A percentile compares a stretch with the other conserved stretches of the same genome.
These are phyloP conservation scores for Celastrina argiolus DNA, from an alignment of 2,888 invertebrate genomes.

Conservation along the genomic window DNA sequence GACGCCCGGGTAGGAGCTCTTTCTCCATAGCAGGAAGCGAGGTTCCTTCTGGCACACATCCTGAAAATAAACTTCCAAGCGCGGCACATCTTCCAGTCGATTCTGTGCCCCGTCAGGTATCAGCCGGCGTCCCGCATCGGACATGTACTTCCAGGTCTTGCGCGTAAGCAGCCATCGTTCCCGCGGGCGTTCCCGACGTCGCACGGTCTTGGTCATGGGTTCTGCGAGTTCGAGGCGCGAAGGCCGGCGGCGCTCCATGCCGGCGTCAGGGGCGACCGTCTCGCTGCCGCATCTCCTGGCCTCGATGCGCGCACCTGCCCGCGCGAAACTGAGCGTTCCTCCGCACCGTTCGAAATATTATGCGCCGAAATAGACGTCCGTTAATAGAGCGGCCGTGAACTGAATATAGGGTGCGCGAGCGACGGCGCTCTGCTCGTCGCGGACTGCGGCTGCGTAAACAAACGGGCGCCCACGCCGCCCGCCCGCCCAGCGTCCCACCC, in stretches of 20 bases:
- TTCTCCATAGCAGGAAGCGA: slow-evolving; percentile 88
- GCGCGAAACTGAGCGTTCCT: slow-evolving; percentile 64
- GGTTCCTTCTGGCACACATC: slow-evolving; percentile 88
- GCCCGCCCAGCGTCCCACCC: slow-evolving; percentile 34
- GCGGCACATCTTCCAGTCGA: slow-evolving; percentile 85
- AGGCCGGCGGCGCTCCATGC: slow-evolving; percentile 50
- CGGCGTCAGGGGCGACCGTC: slow-evolving; percentile 45
- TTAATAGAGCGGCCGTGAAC: slow-evolving; percentile 75
- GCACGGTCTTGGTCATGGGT: slow-evolving; percentile 68
- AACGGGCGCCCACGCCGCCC: slow-evolving; percentile 52
- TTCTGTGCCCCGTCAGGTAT: slow-evolving; percentile 89
- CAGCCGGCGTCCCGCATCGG: slow-evolving; percentile 91
- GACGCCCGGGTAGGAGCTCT: slow-evolving; percentile 88
- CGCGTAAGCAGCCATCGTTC: slow-evolving; percentile 92
- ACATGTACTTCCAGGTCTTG: slow-evolving; percentile 95
- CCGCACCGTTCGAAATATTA: slow-evolving; percentile 64
- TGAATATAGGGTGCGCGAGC: slow-evolving; percentile 66
- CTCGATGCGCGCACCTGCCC: slow-evolving; percentile 66
- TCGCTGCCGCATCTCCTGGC: slow-evolving; percentile 42
- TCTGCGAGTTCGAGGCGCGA: slow-evolving; percentile 65
- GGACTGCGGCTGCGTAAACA: slow-evolving; percentile 44
- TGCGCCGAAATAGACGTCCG: slow-evolving; percentile 72
- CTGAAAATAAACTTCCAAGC: slow-evolving; percentile 90
- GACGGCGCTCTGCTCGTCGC: slow-evolving; percentile 46
- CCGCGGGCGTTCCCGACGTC: slow-evolving; percentile 76